Conservation (phyloP, 2,888 invertebrate genomes). For the Lydus trimaculatus region DNA sequence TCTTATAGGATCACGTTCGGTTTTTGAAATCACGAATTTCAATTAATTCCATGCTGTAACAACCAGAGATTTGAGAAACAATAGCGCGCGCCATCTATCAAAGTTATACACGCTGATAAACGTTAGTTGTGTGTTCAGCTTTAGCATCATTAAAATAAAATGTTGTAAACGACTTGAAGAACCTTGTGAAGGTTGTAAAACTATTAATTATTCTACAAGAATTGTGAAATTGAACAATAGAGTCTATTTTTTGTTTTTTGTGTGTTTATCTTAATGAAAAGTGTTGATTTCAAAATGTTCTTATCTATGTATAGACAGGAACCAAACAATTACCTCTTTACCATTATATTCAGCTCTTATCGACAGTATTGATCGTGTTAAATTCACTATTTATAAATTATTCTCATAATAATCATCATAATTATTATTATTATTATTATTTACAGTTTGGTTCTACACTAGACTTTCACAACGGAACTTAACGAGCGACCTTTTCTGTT, state of each 20-base stretch:
- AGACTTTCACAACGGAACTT: conserved; percentile 5
- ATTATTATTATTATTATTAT: no score
- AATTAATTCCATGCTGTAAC: no score
- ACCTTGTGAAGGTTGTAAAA: conserved; percentile 4
- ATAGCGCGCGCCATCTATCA: no score
- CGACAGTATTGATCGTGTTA: background rate
- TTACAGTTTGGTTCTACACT: background rate
- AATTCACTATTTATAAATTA: background rate
- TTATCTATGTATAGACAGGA: background rate
- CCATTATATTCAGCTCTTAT: background rate
- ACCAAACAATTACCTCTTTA: background rate
- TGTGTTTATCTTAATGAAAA: background rate
- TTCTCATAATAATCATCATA: background rate
- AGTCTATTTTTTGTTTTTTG: background rate
- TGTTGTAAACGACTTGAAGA: background rate
- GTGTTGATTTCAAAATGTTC: background rate
- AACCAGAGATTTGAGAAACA: no score
- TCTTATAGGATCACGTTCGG: background rate
- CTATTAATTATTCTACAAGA: background rate
- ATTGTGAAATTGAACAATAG: background rate
- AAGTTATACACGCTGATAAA: background rate
- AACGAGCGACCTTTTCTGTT: background rate
- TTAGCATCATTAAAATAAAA: background rate
- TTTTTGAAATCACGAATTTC: background rate
- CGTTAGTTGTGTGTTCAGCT: background rate